Evolutionary conservation across 1,140 invertebrate species (phyloP), one percentile per base, ranked within the genome.

Genomic region (Drosophila quadrilineata): DNA sequence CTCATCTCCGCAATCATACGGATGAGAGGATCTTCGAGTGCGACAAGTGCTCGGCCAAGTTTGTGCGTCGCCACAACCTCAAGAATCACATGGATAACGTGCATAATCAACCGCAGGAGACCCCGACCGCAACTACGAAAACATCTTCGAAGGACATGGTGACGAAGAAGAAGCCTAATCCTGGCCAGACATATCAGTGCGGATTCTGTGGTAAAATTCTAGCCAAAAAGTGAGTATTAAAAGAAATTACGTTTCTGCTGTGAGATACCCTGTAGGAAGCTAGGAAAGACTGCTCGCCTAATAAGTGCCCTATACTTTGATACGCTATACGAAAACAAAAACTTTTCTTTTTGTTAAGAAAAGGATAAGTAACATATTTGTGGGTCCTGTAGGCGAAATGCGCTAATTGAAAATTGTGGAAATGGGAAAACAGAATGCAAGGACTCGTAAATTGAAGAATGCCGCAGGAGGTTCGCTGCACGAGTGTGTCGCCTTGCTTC

Each of bases 1-100:
- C 92, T 21, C 95, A 96, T 82, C 90, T 96, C 31, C 91, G 93
- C 16, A 91, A 92, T 21, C 95, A 95, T 75, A 96, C 95, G 0
- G 93, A 94, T 12, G 96, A 98, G 79, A 94, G 94, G 64, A 95
- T 95, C 0, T 96, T 92, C 64, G 79, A 91, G 12, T 96, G 95
- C 60, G 14, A 40, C 3, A 24, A 69, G 17, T 96, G 95, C 76
- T 75, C 75, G 0, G 82, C 90, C 0, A 91, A 92, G 28, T 98
- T 97, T 82, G 93, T 92, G 0, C 90, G 93, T 10, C 92, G 92
- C 63, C 92, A 91, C 19, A 93, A 92, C 67, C 89, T 94, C 21
- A 86, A 91, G 19, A 91, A 91, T 46, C 93, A 94, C 71, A 72
- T 90, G 2, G 91, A 89, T 50, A 91, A 72, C 9, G 88, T 90